Percentiles rank a stretch among this genome's conserved stretches.
Evolutionary conservation across 2,113 vertebrate species (phyloP).

Genomic region (Alligator mississippiensis): DNA sequence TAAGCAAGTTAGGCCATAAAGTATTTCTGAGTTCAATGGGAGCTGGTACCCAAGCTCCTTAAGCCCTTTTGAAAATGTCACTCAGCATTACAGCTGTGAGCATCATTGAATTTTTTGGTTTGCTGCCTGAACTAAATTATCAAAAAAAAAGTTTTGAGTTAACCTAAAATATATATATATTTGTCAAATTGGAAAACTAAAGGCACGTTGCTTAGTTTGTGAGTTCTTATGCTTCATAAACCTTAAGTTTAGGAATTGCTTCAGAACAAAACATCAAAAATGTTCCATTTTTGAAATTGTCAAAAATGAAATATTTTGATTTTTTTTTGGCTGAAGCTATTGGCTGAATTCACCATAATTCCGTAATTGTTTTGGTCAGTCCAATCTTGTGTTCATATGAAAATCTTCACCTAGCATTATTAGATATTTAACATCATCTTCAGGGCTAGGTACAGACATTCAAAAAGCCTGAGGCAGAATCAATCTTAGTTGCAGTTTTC

Average conservation of each 20-base stretch:
- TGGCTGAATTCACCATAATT: neutral
- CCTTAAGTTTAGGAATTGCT: neutral
- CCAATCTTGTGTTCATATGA: too few species aligned
- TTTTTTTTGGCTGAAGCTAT: neutral
- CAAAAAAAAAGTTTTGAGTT: too few species aligned
- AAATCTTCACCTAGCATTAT: too few species aligned
- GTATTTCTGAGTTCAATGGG: neutral
- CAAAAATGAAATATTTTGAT: neutral
- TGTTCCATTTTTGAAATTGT: neutral
- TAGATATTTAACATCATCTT: too few species aligned
- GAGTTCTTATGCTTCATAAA: neutral
- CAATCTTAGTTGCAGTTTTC: too few species aligned
- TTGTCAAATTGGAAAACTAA: neutral
- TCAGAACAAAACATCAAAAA: neutral
- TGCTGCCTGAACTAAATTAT: too few species aligned
- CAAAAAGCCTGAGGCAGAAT: too few species aligned
- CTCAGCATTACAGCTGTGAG: neutral
- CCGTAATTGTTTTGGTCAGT: conserved; percentile 31
- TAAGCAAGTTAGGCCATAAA: neutral
- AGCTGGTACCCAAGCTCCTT: neutral
- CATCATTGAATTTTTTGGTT: too few species aligned
- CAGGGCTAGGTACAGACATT: too few species aligned
- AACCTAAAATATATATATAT: neutral
- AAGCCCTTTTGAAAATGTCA: neutral
- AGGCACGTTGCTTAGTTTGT: neutral